Evolutionary conservation across 2,797 vertebrate species (phyloP).

Genomic region (Hydrophis major): DNA sequence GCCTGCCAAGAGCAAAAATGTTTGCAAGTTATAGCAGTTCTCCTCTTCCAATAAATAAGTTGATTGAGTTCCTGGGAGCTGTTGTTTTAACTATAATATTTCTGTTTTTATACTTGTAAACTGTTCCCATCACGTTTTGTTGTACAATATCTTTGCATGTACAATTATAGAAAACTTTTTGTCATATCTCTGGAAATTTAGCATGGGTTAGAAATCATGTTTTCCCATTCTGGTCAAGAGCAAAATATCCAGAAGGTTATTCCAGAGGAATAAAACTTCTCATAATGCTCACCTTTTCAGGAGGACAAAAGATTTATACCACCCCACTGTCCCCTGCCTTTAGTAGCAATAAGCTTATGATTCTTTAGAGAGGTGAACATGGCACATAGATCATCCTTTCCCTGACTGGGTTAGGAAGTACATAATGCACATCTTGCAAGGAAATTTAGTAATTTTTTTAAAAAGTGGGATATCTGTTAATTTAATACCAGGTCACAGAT

Average conservation of each 20-base stretch:
- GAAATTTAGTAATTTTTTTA: background rate
- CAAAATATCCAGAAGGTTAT: background rate
- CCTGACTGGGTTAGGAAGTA: background rate
- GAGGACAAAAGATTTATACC: background rate
- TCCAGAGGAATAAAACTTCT: background rate
- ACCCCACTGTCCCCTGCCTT: background rate
- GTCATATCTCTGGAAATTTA: background rate
- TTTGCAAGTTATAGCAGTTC: constrained; percentile 12
- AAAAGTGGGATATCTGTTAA: background rate
- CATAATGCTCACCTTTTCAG: background rate
- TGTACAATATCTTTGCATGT: background rate
- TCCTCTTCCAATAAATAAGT: background rate
- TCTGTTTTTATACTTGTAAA: background rate
- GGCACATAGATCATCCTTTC: background rate
- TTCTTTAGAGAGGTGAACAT: background rate
- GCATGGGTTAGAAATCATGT: background rate
- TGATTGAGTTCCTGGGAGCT: constrained; percentile 34
- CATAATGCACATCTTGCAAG: background rate
- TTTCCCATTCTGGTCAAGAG: background rate
- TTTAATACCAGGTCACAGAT: background rate
- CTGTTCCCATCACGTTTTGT: too few species aligned
- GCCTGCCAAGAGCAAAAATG: constrained; percentile 22
- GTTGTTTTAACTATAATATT: constrained; percentile 24
- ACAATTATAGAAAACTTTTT: background rate
- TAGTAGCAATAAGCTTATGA: background rate